phyloP scores from a whole-genome alignment of 2,888 invertebrate genomes.

The Plutella xylostella region DNA sequence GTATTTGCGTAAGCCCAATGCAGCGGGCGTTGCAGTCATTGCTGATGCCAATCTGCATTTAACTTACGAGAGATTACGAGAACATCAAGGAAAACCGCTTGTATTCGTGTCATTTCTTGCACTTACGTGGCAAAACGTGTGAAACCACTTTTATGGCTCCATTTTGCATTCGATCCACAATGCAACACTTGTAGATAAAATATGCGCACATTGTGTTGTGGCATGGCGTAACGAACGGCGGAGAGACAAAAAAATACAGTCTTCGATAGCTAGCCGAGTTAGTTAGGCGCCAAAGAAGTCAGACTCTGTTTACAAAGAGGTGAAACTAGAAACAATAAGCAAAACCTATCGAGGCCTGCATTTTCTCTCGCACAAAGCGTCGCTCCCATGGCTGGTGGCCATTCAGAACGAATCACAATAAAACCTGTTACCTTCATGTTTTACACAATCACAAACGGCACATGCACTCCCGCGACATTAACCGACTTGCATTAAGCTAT shows the following conservation, averaged over 20 bases:
- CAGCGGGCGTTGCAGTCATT: background rate
- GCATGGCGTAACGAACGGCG: background rate
- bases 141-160: conserved; percentile 26
- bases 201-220: background rate
- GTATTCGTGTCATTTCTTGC: background rate
- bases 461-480: conserved; percentile 1
- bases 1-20: background rate
- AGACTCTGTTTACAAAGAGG: conserved; percentile 19
- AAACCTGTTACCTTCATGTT: conserved; percentile 18
- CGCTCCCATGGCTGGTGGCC: conserved; percentile 40
- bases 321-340: conserved; percentile 38
- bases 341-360: conserved; percentile 39
- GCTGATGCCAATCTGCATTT: no score
- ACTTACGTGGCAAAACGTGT: background rate
- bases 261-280: background rate
- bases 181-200: background rate
- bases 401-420: conserved; percentile 15
- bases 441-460: conserved; percentile 6
- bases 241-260: background rate
- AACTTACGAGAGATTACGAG: background rate
- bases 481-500: no score
- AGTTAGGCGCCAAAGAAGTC: background rate
- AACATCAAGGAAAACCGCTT: background rate
- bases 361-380: conserved; percentile 33
- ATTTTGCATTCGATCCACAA: conserved; percentile 26